A percentile compares a stretch with the other conserved stretches of the same genome.
Evolutionary conservation across 2,888 invertebrate genomes (phyloP).

Genomic region (Eulithis testata): DNA sequence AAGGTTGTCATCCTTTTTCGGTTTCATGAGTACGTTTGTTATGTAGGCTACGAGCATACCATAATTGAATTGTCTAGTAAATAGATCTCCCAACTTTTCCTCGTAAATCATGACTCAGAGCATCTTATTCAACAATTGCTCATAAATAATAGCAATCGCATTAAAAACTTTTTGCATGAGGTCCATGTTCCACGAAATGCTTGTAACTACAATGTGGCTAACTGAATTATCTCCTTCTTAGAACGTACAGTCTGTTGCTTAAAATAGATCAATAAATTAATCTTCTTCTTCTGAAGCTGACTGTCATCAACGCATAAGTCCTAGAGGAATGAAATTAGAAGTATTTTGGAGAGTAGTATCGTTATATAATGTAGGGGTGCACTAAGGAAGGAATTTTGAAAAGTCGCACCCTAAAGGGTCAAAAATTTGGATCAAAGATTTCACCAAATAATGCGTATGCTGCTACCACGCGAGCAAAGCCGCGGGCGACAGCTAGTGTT

Average conservation of each 20-base stretch:
- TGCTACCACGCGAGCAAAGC: no score
- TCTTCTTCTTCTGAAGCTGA: not conserved
- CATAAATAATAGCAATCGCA: conserved; percentile 64
- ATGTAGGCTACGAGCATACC: no score
- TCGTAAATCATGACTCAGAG: conserved; percentile 61
- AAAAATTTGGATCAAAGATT: no score
- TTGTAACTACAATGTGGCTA: conserved; percentile 50
- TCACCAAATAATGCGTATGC: no score
- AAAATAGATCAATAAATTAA: conserved; percentile 48
- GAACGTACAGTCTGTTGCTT: conserved; percentile 49
- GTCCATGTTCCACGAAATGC: conserved; percentile 51
- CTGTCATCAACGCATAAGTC: no score
- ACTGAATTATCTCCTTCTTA: conserved; percentile 54
- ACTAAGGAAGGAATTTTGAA: no score
- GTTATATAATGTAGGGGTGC: no score
- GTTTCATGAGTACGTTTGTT: not conserved
- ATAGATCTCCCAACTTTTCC: conserved; percentile 27
- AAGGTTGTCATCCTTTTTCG: not conserved
- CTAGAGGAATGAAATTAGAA: no score
- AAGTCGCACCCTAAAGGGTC: no score
- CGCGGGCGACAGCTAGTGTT: no score
- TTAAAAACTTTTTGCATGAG: conserved; percentile 74
- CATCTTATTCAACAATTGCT: conserved; percentile 70
- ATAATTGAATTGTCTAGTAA: not conserved
- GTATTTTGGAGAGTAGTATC: no score